These are phyloP conservation scores for Drosophila nigrodunni DNA, from an alignment of 1,140 invertebrate genomes.

Conservation along the genomic window DNA sequence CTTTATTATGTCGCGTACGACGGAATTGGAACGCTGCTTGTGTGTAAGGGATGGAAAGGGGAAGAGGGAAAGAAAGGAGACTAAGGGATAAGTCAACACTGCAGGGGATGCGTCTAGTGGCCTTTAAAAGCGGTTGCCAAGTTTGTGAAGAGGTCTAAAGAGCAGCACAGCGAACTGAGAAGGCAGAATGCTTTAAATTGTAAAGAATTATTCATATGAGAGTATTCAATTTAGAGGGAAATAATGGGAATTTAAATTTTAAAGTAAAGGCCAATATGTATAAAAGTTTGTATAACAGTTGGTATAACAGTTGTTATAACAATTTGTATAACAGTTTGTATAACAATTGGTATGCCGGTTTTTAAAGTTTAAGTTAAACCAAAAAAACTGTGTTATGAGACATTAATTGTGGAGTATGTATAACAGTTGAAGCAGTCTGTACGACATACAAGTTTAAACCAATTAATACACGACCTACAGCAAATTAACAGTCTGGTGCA, in stretches of 20 bases:
- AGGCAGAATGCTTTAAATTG: background rate
- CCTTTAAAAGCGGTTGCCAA: constrained; percentile 42
- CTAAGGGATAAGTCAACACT: constrained; percentile 17
- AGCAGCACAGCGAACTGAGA: background rate
- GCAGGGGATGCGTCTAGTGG: constrained; percentile 38
- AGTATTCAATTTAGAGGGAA: too few relatives aligned
- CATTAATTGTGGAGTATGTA: background rate
- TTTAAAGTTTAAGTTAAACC: too few relatives aligned
- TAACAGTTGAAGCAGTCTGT: background rate
- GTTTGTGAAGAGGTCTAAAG: constrained; percentile 2
- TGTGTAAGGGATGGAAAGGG: too few relatives aligned
- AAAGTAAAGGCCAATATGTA: background rate
- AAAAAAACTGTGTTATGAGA: too few relatives aligned
- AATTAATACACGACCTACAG: constrained; percentile 3
- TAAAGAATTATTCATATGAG: background rate
- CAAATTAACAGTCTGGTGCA: background rate
- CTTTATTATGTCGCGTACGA: constrained; percentile 52
- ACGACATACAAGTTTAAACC: background rate
- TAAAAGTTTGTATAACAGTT: constrained; percentile 1
- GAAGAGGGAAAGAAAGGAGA: background rate
- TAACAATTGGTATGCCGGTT: too few relatives aligned
- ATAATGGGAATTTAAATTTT: too few relatives aligned
- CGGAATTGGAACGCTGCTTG: background rate
- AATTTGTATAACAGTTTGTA: too few relatives aligned
- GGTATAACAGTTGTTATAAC: too few relatives aligned